Conservation (phyloP, 2,113 vertebrate species). For the Eira barbara region DNA sequence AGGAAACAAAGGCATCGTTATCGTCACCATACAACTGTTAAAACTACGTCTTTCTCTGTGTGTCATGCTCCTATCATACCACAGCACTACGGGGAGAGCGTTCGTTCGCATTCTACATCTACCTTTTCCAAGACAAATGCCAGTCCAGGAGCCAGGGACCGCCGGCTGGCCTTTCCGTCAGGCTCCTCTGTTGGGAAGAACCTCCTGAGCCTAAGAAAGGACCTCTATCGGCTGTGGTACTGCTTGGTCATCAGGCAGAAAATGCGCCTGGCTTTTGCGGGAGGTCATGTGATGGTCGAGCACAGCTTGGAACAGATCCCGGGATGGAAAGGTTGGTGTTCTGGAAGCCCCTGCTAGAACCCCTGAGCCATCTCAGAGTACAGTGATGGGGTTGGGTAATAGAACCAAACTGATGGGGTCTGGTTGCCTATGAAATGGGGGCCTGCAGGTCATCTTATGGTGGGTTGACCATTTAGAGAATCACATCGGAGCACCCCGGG, state of each 20-base stretch:
- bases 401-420: not conserved
- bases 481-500: not conserved
- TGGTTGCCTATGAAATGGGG: slow-evolving; percentile 35
- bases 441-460: not conserved
- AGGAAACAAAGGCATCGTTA: slow-evolving; percentile 44
- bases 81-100: slow-evolving; percentile 31
- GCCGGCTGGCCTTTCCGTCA: not conserved
- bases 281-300: not conserved
- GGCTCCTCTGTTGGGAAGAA: not conserved
- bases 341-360: slow-evolving; percentile 37
- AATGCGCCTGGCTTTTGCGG: not conserved
- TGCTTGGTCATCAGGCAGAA: not conserved
- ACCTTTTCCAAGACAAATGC: slow-evolving; percentile 1
- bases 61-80: slow-evolving; percentile 50
- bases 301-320: not conserved
- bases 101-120: slow-evolving; percentile 58
- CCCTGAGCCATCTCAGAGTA: slow-evolving; percentile 32
- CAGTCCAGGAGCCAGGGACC: not conserved
- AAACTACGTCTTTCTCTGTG: not conserved
- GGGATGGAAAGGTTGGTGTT: not conserved
- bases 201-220: not conserved
- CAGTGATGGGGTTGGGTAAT: not conserved
- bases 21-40: not conserved
- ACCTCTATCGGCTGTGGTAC: not conserved
- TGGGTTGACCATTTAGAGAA: slow-evolving; percentile 25